phyloP scores from a whole-genome alignment of 2,113 vertebrate species.

The Sarotherodon lohbergeri region DNA sequence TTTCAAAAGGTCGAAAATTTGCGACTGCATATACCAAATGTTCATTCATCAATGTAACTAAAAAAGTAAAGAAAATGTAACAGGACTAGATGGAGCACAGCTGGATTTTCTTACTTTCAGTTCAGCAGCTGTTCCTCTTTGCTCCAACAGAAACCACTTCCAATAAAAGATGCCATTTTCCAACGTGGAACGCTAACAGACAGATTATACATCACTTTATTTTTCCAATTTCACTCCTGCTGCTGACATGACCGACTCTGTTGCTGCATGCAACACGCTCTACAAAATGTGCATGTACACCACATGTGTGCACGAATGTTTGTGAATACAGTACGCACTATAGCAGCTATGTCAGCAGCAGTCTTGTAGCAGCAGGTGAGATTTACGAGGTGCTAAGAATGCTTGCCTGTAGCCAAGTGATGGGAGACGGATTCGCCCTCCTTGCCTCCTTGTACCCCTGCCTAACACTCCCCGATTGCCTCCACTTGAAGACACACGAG shows the following conservation, averaged over 20 bases:
- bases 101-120: not conserved
- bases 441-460: not conserved
- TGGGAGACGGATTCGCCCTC: slow-evolving; percentile 36
- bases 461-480: slow-evolving; percentile 13
- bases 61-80: not conserved
- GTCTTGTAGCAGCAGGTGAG: slow-evolving; percentile 61
- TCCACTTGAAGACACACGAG: not conserved
- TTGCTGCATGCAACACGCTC: not conserved
- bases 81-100: not conserved
- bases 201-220: slow-evolving; percentile 25
- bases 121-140: not conserved
- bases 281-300: not conserved
- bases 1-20: not conserved
- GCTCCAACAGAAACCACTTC: not conserved
- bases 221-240: slow-evolving; percentile 29
- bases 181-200: not conserved
- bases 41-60: not conserved
- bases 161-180: not conserved
- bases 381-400: slow-evolving; percentile 74
- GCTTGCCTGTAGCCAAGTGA: slow-evolving; percentile 52
- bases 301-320: not conserved
- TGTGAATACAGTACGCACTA: not conserved
- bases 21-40: not conserved
- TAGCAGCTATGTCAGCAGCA: slow-evolving; percentile 40
- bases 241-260: slow-evolving; percentile 11